These are phyloP conservation scores for Hippocampus barbouri DNA, from an alignment of 2,113 vertebrate species.

Conservation along the genomic window DNA sequence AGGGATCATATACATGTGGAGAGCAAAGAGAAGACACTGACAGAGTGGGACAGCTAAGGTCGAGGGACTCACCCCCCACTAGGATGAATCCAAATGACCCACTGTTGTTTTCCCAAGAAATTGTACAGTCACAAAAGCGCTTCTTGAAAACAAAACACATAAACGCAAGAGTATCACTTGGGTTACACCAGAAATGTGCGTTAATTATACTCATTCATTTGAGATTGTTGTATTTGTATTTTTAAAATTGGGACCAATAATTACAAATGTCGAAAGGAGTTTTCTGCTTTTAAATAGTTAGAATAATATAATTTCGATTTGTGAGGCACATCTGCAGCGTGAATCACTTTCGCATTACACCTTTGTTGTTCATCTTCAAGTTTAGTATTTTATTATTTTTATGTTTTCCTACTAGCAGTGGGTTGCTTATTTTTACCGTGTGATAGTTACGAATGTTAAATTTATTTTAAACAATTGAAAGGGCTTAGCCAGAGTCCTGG, in stretches of 20 bases:
- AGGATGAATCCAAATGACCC: constrained; percentile 7
- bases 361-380: not conserved
- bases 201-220: no score
- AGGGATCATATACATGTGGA: constrained; percentile 53
- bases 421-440: not conserved
- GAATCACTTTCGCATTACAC: not conserved
- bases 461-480: not conserved
- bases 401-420: not conserved
- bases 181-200: no score
- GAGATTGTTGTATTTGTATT: no score
- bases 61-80: constrained; percentile 4
- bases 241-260: no score
- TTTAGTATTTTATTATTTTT: not conserved
- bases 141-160: not conserved
- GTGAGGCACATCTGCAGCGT: not conserved
- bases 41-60: constrained; percentile 31
- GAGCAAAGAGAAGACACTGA: constrained; percentile 24
- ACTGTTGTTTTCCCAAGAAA: constrained; percentile 5
- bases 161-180: no score
- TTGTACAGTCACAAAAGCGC: not conserved
- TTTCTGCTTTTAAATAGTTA: no score
- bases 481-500: not conserved
- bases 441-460: not conserved
- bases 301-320: no score
- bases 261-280: no score